Conservation (phyloP, 2,797 vertebrate species). For the Meda fulgida region DNA sequence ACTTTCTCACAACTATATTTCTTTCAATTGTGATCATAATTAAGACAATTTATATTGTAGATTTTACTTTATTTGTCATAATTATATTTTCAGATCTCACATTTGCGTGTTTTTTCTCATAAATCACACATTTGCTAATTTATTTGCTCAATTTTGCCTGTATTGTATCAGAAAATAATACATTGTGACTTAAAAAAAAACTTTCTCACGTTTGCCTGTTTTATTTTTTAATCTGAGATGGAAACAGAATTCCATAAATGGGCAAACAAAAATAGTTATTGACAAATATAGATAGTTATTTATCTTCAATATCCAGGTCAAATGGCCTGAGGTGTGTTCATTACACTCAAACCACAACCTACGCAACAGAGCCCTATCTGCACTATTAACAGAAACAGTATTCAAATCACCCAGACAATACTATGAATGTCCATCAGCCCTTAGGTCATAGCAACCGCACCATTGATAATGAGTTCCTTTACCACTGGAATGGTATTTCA, state of each 20-base stretch:
- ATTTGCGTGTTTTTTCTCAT: background rate
- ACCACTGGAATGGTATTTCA: constrained; percentile 48
- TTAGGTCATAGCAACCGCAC: constrained; percentile 26
- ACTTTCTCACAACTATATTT: background rate
- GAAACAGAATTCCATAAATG: constrained; percentile 8
- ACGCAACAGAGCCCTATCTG: constrained; percentile 39
- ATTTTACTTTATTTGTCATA: background rate
- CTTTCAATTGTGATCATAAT: background rate
- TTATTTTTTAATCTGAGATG: background rate
- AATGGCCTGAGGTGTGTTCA: background rate
- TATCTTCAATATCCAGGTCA: constrained; percentile 23
- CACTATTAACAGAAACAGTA: constrained; percentile 35
- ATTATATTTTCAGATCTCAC: background rate
- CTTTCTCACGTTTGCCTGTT: background rate
- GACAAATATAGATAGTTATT: too few relatives aligned
- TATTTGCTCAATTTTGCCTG: background rate
- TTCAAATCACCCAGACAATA: constrained; percentile 49
- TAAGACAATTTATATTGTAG: background rate
- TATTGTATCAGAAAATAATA: background rate
- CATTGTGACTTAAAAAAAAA: background rate
- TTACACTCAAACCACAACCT: constrained; percentile 25
- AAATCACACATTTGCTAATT: background rate
- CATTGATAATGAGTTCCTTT: constrained; percentile 39
- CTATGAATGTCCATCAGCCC: constrained; percentile 31
- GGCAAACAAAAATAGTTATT: too few relatives aligned